These are phyloP conservation scores for Turdus rufiventris DNA, from an alignment of 2,113 vertebrate species.

Conservation along the genomic window DNA sequence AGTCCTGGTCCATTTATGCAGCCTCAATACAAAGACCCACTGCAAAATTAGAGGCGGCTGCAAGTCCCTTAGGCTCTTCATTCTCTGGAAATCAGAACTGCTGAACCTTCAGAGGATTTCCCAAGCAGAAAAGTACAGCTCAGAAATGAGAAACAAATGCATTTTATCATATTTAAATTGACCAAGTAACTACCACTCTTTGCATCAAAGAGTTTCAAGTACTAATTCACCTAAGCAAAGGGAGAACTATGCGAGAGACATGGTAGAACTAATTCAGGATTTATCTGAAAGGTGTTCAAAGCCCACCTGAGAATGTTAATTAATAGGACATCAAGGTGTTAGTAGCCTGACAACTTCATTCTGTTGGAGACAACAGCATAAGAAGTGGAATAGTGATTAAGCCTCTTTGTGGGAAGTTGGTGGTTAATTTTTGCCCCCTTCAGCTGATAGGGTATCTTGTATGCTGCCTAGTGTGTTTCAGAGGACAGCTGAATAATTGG, in stretches of 20 bases:
- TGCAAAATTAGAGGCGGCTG: neutral
- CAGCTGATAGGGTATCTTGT: neutral
- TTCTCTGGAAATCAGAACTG: neutral
- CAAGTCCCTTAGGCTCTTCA: neutral
- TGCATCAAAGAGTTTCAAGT: neutral
- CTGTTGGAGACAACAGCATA: neutral
- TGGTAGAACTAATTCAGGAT: neutral
- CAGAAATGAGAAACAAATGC: neutral
- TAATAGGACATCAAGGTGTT: neutral
- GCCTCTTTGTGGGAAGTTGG: neutral
- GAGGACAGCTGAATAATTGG: neutral
- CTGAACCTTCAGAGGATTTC: neutral
- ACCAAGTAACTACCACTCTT: neutral
- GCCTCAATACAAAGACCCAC: neutral
- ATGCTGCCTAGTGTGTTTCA: neutral
- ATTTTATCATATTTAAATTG: neutral
- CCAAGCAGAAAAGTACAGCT: neutral
- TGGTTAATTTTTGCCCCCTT: neutral
- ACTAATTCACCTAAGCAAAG: neutral
- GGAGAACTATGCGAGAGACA: neutral
- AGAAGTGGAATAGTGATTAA: neutral
- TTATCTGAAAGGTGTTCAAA: neutral
- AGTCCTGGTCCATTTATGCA: neutral
- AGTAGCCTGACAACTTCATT: neutral
- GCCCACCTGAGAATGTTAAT: neutral